Conservation (phyloP, 1,140 invertebrate genomes). For the Nasonia giraulti region DNA sequence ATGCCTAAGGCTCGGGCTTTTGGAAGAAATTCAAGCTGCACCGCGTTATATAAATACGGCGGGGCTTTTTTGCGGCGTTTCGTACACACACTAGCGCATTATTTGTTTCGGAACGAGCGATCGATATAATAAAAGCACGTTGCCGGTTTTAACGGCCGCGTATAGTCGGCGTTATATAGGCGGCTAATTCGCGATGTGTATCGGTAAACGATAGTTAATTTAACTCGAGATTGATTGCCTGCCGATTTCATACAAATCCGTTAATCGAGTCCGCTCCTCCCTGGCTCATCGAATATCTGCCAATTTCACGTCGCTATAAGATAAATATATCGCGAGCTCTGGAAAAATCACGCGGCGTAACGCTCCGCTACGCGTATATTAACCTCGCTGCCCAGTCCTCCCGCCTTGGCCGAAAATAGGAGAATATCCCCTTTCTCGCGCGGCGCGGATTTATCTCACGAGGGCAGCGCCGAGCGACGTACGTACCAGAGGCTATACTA, state of each 20-base stretch:
- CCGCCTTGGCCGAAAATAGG: not conserved
- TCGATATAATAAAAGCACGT: too few relatives aligned
- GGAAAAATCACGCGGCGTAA: constrained; percentile 24
- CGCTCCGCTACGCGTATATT: not conserved
- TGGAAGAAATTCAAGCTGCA: constrained; percentile 40
- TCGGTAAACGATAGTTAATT: too few relatives aligned
- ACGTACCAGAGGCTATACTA: not conserved
- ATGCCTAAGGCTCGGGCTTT: constrained; percentile 21
- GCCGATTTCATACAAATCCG: too few relatives aligned
- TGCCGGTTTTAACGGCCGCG: not conserved
- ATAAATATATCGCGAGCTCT: not conserved
- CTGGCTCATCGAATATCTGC: too few relatives aligned
- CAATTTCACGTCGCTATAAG: too few relatives aligned
- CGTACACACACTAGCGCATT: not conserved
- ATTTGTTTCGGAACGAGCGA: not conserved
- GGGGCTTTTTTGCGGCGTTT: too few relatives aligned
- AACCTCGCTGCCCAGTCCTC: not conserved
- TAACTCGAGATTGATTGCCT: too few relatives aligned
- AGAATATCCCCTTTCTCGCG: not conserved
- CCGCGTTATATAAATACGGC: constrained; percentile 5
- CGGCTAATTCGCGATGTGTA: too few relatives aligned
- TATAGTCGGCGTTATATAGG: not conserved
- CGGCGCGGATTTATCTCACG: constrained; percentile 34
- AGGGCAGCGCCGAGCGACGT: not conserved
- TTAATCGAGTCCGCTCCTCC: too few relatives aligned